These are phyloP conservation scores for Pseudomugil tenellus DNA, from an alignment of 2,797 vertebrate species.

Conservation along the genomic window DNA sequence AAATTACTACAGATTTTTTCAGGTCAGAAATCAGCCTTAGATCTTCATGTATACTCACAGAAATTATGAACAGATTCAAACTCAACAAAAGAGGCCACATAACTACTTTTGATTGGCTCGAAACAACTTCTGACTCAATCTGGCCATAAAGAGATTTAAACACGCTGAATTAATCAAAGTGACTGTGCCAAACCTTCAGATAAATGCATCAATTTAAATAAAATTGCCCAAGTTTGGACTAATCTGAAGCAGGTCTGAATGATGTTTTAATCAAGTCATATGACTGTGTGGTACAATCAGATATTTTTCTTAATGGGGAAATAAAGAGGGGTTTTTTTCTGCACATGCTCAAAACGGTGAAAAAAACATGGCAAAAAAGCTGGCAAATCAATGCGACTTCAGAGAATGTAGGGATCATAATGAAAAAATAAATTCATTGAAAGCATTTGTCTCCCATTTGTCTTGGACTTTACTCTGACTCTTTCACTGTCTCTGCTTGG, in stretches of 20 bases:
- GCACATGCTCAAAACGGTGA: background rate
- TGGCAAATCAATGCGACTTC: background rate
- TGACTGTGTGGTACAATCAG: background rate
- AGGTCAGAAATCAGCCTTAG: too few species aligned
- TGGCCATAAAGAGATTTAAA: background rate
- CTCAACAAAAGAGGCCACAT: background rate
- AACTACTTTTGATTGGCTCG: background rate
- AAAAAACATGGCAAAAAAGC: background rate
- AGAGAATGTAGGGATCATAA: background rate
- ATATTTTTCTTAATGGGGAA: background rate
- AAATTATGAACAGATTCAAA: background rate
- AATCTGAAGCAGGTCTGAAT: background rate
- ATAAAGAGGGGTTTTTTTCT: background rate
- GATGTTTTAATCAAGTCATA: background rate
- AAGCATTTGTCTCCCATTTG: background rate
- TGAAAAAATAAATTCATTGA: background rate
- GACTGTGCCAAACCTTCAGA: background rate
- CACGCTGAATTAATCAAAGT: background rate
- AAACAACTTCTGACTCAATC: background rate
- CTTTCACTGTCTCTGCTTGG: too few species aligned
- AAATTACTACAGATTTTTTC: background rate
- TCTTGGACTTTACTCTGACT: background rate
- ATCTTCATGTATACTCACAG: too few species aligned
- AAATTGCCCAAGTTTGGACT: background rate
- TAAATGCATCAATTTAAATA: background rate